Conservation (phyloP, 2,797 vertebrate genomes). For the Micromesistius poutassou region DNA sequence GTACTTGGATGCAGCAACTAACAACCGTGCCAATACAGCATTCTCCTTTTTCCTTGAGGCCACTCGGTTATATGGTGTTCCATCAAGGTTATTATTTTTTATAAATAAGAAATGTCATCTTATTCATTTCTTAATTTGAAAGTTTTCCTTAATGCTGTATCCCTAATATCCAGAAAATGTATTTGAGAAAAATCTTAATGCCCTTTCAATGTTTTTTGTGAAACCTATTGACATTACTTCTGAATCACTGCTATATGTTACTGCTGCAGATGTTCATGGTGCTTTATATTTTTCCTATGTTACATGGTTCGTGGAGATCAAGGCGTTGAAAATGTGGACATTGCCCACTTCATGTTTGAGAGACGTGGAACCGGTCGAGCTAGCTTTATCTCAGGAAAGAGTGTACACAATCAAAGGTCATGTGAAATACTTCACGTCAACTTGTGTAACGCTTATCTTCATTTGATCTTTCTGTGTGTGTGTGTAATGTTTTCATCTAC, state of each 20-base stretch:
- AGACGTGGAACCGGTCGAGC: slow-evolving; percentile 1
- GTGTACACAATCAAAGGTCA: slow-evolving; percentile 16
- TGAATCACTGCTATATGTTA: neutral
- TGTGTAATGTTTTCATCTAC: too few relatives aligned
- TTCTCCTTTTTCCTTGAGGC: slow-evolving; percentile 15
- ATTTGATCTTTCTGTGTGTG: too few relatives aligned
- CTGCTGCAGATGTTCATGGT: too few relatives aligned
- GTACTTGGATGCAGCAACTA: slow-evolving; percentile 24
- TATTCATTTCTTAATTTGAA: too few relatives aligned
- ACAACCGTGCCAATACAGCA: slow-evolving; percentile 18
- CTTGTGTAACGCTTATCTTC: too few relatives aligned
- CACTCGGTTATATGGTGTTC: slow-evolving; percentile 15
- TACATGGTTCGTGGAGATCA: slow-evolving; percentile 12
- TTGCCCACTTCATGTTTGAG: slow-evolving; percentile 11
- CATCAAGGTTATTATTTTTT: slow-evolving; percentile 19
- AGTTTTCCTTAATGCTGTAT: too few relatives aligned
- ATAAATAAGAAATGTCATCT: neutral
- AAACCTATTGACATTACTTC: neutral
- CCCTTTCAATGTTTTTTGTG: too few relatives aligned
- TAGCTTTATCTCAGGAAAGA: slow-evolving; percentile 16
- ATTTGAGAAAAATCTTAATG: neutral
- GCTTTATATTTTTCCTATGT: neutral
- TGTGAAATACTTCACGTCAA: neutral
- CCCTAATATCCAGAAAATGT: slow-evolving; percentile 8
- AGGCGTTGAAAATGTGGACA: slow-evolving; percentile 20